Conservation (phyloP, 2,888 invertebrate species). For the Bhutanitis thaidina region DNA sequence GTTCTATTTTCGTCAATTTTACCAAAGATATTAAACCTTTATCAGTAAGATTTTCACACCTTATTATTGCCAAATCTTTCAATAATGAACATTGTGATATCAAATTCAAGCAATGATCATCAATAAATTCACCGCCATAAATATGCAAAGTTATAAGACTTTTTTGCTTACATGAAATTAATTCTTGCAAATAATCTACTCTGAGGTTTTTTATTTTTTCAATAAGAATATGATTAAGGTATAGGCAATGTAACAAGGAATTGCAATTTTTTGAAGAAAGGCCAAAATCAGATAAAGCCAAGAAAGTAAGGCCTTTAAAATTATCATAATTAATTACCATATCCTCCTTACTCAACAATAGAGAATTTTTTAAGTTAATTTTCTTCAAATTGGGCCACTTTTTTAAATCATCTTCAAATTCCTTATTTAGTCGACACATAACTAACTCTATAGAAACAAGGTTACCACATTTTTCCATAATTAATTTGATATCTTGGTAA, state of each 20-base stretch:
- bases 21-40: conserved; percentile 47
- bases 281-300: conserved; percentile 66
- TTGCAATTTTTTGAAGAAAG: conserved; percentile 52
- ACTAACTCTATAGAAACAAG: conserved; percentile 59
- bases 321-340: conserved; percentile 51
- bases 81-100: conserved; percentile 54
- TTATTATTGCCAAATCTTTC: conserved; percentile 59
- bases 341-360: conserved; percentile 42
- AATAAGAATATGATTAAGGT: conserved; percentile 60
- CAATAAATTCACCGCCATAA: conserved; percentile 58
- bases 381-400: conserved; percentile 57
- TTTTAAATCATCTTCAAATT: conserved; percentile 50
- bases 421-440: conserved; percentile 61
- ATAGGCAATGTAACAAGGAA: conserved; percentile 48
- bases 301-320: conserved; percentile 50
- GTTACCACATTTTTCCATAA: conserved; percentile 53
- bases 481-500: conserved; percentile 48
- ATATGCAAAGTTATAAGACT: conserved; percentile 56
- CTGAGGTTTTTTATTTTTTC: conserved; percentile 62
- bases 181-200: conserved; percentile 46
- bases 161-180: conserved; percentile 49
- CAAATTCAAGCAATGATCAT: conserved; percentile 51
- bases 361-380: conserved; percentile 62
- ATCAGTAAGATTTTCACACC: conserved; percentile 65
- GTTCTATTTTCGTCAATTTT: conserved; percentile 44